Conservation (phyloP, 2,113 vertebrate species). For the Ammospiza caudacuta region DNA sequence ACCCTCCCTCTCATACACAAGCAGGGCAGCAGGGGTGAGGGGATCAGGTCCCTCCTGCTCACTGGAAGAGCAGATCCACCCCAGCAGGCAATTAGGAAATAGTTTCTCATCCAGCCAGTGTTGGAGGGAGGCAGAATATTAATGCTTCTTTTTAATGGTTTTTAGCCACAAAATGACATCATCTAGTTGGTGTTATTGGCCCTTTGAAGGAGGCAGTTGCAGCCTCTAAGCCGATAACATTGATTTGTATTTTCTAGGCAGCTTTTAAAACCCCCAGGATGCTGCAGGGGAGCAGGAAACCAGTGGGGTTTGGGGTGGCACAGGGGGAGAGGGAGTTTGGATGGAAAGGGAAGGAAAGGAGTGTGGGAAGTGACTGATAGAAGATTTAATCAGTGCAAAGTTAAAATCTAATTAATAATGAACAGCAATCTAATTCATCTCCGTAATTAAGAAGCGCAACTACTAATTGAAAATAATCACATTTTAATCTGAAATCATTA, state of each 20-base stretch:
- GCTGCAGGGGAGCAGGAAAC: neutral
- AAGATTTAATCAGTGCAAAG: constrained; percentile 11
- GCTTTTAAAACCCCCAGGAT: neutral
- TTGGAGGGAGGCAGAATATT: neutral
- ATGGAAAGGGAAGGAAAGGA: neutral
- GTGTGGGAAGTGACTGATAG: neutral
- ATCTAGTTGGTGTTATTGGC: neutral
- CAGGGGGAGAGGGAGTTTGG: accelerated
- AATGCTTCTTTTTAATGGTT: neutral
- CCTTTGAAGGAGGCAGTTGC: neutral
- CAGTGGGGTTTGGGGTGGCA: neutral
- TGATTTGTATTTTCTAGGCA: neutral
- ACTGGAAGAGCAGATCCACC: neutral
- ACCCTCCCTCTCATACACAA: neutral
- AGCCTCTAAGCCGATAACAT: neutral
- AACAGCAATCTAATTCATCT: constrained; percentile 35
- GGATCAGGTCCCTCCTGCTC: neutral
- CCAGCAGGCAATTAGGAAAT: neutral
- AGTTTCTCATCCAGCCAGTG: neutral
- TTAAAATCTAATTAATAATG: constrained; percentile 54
- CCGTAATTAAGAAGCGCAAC: constrained; percentile 21
- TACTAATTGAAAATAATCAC: constrained; percentile 59
- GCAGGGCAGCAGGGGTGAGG: neutral
- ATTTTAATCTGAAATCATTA: constrained; percentile 55
- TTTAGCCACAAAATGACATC: neutral